Evolutionary conservation across 2,888 invertebrate genomes (phyloP).

Genomic region (Eupithecia inturbata): DNA sequence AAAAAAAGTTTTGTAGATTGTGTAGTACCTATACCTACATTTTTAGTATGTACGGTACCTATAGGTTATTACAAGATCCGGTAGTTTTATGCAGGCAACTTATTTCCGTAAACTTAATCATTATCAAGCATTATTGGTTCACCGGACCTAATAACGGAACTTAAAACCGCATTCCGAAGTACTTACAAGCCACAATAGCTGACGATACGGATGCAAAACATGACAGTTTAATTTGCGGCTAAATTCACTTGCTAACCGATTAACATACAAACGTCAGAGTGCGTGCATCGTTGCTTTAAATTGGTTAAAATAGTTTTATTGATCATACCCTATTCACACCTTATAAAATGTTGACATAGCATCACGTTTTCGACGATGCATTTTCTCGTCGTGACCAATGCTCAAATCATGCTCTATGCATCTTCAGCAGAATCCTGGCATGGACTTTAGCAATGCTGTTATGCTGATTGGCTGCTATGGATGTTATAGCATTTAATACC

Average conservation of each 20-base stretch:
- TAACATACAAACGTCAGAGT: not conserved
- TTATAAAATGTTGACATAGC: not conserved
- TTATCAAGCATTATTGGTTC: not conserved
- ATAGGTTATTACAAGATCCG: not conserved
- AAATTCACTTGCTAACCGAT: not conserved
- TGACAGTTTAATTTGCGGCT: not conserved
- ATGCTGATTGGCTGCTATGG: too few species aligned
- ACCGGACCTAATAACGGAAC: conserved; percentile 2
- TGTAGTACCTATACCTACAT: too few species aligned
- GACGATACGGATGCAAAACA: not conserved
- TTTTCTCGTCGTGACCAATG: not conserved
- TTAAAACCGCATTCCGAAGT: not conserved
- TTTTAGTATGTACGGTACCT: too few species aligned
- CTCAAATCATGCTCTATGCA: too few species aligned
- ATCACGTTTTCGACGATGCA: not conserved
- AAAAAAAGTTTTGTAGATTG: too few species aligned
- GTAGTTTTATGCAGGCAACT: not conserved
- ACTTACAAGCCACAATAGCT: not conserved
- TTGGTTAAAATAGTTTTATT: not conserved
- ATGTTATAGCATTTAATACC: too few species aligned
- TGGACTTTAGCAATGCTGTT: too few species aligned
- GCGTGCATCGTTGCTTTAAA: not conserved
- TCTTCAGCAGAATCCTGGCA: too few species aligned
- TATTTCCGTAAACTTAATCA: not conserved
- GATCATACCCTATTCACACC: not conserved